Percentiles rank a stretch among this genome's conserved stretches.
Evolutionary conservation across 2,113 vertebrate species (phyloP).

Genomic region (Trogon surrucura): DNA sequence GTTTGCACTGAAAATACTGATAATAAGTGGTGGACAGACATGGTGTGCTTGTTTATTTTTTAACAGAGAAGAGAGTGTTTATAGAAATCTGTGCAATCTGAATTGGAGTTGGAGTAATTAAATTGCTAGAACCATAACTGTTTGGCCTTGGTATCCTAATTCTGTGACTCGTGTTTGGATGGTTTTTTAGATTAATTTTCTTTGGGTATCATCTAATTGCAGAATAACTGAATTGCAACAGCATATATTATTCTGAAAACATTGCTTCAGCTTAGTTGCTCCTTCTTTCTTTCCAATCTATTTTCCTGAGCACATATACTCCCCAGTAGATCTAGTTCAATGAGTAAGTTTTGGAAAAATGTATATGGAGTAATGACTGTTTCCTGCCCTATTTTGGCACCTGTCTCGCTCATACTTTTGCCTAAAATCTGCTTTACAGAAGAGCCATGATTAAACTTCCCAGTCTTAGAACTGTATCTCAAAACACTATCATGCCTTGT

Average conservation of each 20-base stretch:
- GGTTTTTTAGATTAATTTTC: background rate
- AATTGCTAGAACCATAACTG: background rate
- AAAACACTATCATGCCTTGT: background rate
- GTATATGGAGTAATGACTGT: background rate
- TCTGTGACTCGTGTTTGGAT: background rate
- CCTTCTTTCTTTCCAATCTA: background rate
- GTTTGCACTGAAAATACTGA: slow-evolving; percentile 1
- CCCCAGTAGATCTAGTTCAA: background rate
- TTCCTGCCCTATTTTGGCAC: background rate
- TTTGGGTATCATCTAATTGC: background rate
- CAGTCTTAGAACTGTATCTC: background rate
- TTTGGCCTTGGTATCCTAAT: background rate
- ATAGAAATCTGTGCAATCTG: background rate
- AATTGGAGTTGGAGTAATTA: background rate
- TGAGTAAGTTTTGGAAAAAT: background rate
- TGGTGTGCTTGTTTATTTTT: background rate
- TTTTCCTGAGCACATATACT: background rate
- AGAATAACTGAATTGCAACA: background rate
- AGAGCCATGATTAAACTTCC: background rate
- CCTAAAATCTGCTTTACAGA: background rate
- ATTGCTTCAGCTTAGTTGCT: background rate
- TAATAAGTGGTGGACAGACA: background rate
- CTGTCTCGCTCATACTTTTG: background rate
- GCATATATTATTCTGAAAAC: background rate
- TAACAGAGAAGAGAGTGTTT: background rate